A percentile compares a stretch with the other conserved stretches of the same genome.
Conservation (phyloP, 2,888 invertebrate species). For the Chymomyza fuscimana region DNA sequence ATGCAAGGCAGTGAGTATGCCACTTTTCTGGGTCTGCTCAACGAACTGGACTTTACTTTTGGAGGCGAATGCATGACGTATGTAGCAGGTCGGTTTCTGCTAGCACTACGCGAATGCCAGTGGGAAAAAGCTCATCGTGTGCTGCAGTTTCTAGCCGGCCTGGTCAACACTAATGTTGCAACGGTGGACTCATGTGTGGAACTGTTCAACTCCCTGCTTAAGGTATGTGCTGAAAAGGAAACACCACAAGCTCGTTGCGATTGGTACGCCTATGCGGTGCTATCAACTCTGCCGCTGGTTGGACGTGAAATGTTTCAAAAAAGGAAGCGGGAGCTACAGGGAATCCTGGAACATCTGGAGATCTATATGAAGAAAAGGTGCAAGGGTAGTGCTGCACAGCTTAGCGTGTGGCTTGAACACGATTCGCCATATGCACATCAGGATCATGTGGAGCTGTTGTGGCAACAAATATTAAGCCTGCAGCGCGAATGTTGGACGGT, state of each 20-base stretch:
- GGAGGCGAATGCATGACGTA: constrained; percentile 98
- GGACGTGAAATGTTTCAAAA: constrained; percentile 97
- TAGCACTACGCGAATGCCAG: constrained; percentile 90
- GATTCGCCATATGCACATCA: constrained; percentile 91
- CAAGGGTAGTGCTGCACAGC: constrained; percentile 92
- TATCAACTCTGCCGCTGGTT: constrained; percentile 96
- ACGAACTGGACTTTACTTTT: constrained; percentile 97
- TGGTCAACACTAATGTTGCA: constrained; percentile 97
- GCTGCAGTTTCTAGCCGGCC: constrained; percentile 94
- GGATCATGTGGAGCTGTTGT: constrained; percentile 96
- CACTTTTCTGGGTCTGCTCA: constrained; percentile 96
- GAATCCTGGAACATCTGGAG: constrained; percentile 92
- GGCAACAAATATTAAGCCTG: constrained; percentile 95
- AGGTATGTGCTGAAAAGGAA: constrained; percentile 91
- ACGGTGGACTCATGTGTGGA: constrained; percentile 93
- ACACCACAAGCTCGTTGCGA: constrained; percentile 92
- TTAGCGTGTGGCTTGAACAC: constrained; percentile 95
- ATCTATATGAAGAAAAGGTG: constrained; percentile 93
- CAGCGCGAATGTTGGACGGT: constrained; percentile 97
- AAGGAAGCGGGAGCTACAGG: constrained; percentile 93
- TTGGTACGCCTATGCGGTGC: constrained; percentile 92
- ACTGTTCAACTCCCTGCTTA: constrained; percentile 93
- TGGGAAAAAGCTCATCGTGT: constrained; percentile 93
- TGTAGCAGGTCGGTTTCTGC: constrained; percentile 94
- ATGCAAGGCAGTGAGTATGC: constrained; percentile 98